Evolutionary conservation across 2,888 invertebrate genomes (phyloP).

Genomic region (Synergus itoensis): DNA sequence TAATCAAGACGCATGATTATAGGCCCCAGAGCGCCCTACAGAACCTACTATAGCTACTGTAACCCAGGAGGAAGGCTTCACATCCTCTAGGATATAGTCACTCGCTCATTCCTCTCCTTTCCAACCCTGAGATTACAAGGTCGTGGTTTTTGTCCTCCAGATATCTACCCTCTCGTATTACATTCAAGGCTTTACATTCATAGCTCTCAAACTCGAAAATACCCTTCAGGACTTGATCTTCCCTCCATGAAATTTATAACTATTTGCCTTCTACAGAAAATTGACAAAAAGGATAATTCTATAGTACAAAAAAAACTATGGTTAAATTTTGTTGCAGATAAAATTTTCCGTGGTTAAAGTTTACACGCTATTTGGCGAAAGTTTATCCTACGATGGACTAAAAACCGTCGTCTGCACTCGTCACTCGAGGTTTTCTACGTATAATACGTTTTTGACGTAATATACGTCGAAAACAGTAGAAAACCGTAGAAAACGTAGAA

Average conservation of each 20-base stretch:
- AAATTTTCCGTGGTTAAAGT: too few relatives aligned
- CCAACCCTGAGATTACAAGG: constrained; percentile 64
- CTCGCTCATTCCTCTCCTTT: constrained; percentile 63
- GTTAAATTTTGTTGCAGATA: too few relatives aligned
- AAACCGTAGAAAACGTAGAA: too few relatives aligned
- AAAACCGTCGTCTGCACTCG: too few relatives aligned
- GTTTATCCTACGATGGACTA: too few relatives aligned
- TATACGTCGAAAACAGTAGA: too few relatives aligned
- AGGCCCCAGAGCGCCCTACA: constrained; percentile 72
- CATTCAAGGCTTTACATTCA: constrained; percentile 46
- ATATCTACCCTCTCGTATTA: constrained; percentile 39
- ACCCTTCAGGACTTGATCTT: constrained; percentile 40
- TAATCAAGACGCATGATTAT: constrained; percentile 78
- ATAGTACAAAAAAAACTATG: too few relatives aligned
- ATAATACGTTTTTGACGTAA: too few relatives aligned
- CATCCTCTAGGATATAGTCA: constrained; percentile 58
- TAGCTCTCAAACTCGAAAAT: constrained; percentile 49
- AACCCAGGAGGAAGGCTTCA: constrained; percentile 60
- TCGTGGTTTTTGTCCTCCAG: constrained; percentile 61
- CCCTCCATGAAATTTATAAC: constrained; percentile 41
- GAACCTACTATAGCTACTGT: constrained; percentile 57
- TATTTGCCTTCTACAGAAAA: neutral
- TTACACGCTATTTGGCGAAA: too few relatives aligned
- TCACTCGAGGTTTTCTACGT: too few relatives aligned
- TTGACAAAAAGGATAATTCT: neutral